Conservation (phyloP, 2,113 vertebrate species). For the Salvator merianae region DNA sequence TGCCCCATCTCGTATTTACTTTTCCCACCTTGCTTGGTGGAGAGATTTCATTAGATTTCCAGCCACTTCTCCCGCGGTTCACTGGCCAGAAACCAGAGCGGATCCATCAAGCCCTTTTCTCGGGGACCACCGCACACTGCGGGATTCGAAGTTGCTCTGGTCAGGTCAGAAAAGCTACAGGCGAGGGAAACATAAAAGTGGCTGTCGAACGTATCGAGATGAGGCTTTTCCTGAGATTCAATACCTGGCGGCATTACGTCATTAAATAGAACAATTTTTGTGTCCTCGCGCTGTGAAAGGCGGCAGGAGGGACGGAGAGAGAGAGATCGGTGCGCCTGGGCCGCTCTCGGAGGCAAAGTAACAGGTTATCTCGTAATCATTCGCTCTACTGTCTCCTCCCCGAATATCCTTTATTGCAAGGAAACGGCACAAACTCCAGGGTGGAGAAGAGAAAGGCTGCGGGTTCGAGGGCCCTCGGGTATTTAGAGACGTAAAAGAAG, state of each 20-base stretch:
- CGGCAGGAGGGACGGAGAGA: neutral
- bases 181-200: slow-evolving; percentile 44
- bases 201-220: too few relatives aligned
- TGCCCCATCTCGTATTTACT: neutral
- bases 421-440: neutral
- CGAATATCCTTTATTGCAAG: slow-evolving; percentile 26
- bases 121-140: neutral
- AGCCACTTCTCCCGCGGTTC: slow-evolving; percentile 14
- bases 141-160: neutral
- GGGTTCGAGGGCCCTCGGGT: neutral
- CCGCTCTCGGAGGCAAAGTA: slow-evolving; percentile 62
- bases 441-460: neutral
- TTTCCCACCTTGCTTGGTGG: neutral
- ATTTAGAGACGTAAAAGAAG: too few relatives aligned
- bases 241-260: neutral
- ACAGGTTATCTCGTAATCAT: slow-evolving; percentile 63
- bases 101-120: slow-evolving; percentile 26
- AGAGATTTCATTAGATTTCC: slow-evolving; percentile 11
- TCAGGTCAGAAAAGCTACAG: slow-evolving; percentile 47
- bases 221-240: too few relatives aligned
- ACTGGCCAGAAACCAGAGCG: slow-evolving; percentile 16
- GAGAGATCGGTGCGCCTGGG: neutral
- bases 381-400: slow-evolving; percentile 12
- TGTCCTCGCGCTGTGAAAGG: neutral
- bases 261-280: slow-evolving; percentile 1